Percentiles rank a stretch among this genome's conserved stretches.
phyloP scores from a whole-genome alignment of 2,113 vertebrate genomes.

The Ailuropoda melanoleuca region DNA sequence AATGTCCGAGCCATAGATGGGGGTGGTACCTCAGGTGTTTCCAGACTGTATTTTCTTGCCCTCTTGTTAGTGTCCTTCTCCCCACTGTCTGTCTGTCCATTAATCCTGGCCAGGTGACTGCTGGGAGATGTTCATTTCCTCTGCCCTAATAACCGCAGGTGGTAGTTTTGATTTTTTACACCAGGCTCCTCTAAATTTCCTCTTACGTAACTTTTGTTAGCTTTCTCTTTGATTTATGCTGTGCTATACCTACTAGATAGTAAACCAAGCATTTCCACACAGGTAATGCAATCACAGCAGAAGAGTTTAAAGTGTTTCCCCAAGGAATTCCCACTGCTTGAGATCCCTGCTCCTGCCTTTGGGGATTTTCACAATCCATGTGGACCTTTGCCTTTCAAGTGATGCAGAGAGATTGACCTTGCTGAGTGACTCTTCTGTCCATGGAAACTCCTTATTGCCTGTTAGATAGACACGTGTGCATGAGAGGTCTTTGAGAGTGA shows the following conservation, averaged over 20 bases:
- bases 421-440: neutral
- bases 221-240: neutral
- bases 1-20: neutral
- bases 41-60: neutral
- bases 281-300: neutral
- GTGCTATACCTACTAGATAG: neutral
- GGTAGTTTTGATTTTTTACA: neutral
- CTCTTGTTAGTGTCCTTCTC: neutral
- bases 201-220: neutral
- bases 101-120: neutral
- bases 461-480: neutral
- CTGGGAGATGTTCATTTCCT: neutral
- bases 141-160: neutral
- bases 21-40: neutral
- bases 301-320: neutral
- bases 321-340: conserved; percentile 25
- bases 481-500: conserved; percentile 3
- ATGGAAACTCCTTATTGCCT: neutral
- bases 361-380: neutral
- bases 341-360: conserved; percentile 28
- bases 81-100: neutral
- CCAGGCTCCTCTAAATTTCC: neutral
- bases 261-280: neutral
- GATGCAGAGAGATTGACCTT: conserved; percentile 27
- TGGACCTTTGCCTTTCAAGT: conserved; percentile 46